A percentile compares a stretch with the other conserved stretches of the same genome.
phyloP scores from a whole-genome alignment of 2,797 vertebrate species.

The Tragopan temminckii region DNA sequence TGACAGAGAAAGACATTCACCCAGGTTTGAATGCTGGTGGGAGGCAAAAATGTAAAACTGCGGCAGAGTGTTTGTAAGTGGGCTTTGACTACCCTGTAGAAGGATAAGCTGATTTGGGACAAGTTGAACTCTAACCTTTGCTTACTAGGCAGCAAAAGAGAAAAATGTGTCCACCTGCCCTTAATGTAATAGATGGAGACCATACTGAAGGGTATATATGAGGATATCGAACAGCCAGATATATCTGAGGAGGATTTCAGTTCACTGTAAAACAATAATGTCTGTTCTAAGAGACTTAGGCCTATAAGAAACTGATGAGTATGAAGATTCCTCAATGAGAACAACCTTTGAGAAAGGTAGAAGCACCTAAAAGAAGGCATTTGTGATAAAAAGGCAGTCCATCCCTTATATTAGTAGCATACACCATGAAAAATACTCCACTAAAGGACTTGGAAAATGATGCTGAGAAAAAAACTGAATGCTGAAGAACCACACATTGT shows the following conservation, averaged over 20 bases:
- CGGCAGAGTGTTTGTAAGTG: constrained; percentile 71
- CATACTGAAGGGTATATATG: constrained; percentile 9
- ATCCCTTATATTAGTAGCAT: neutral
- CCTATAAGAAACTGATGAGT: constrained; percentile 6
- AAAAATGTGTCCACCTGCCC: constrained; percentile 43
- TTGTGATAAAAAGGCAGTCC: neutral
- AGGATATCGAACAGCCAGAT: neutral
- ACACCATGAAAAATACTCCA: constrained; percentile 5
- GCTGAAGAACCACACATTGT: neutral
- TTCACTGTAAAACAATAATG: constrained; percentile 14
- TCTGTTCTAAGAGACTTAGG: neutral
- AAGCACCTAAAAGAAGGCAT: neutral
- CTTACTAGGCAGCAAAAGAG: constrained; percentile 39
- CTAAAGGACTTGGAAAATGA: neutral
- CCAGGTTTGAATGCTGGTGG: constrained; percentile 73
- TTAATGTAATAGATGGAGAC: constrained; percentile 15
- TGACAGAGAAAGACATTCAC: constrained; percentile 82
- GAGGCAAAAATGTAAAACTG: constrained; percentile 79
- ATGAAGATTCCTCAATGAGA: constrained; percentile 19
- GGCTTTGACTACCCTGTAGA: constrained; percentile 64
- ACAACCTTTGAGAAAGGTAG: neutral
- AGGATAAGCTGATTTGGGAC: constrained; percentile 57
- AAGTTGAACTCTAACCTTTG: constrained; percentile 45
- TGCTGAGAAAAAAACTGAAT: neutral
- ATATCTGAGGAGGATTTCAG: neutral